A percentile compares a stretch with the other conserved stretches of the same genome.
phyloP scores from a whole-genome alignment of 2,797 vertebrate genomes.

The Anas acuta region DNA sequence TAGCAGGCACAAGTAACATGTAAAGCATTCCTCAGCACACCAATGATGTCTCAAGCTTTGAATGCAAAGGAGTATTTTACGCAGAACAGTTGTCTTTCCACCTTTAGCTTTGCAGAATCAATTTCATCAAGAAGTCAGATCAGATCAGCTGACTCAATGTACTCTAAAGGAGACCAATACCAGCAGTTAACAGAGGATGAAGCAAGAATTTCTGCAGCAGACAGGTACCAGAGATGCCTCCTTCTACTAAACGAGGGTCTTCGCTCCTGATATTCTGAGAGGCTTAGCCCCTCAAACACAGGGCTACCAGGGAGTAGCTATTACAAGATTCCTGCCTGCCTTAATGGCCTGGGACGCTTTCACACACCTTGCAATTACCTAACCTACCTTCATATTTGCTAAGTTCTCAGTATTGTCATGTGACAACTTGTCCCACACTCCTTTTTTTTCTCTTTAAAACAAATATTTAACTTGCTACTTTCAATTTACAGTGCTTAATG shows the following conservation, averaged over 20 bases:
- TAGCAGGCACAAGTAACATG: background rate
- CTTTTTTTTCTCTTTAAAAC: background rate
- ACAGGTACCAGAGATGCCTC: background rate
- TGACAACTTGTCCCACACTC: background rate
- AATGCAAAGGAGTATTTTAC: no score
- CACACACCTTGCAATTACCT: background rate
- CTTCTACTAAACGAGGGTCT: background rate
- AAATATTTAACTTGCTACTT: background rate
- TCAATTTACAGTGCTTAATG: background rate
- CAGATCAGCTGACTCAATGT: no score
- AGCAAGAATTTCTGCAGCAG: background rate
- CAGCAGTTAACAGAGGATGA: background rate
- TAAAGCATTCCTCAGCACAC: background rate
- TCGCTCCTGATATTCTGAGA: background rate
- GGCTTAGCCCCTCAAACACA: background rate
- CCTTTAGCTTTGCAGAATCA: no score
- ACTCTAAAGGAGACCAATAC: no score
- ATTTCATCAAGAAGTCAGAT: no score
- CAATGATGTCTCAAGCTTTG: no score
- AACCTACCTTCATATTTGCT: background rate
- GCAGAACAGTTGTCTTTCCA: no score
- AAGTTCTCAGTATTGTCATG: background rate
- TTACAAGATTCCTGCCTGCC: conserved; percentile 16
- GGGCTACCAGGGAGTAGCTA: background rate
- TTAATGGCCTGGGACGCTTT: background rate